Evolutionary conservation across 2,797 vertebrate genomes (phyloP).

Genomic region (Premnoplex brunnescens): DNA sequence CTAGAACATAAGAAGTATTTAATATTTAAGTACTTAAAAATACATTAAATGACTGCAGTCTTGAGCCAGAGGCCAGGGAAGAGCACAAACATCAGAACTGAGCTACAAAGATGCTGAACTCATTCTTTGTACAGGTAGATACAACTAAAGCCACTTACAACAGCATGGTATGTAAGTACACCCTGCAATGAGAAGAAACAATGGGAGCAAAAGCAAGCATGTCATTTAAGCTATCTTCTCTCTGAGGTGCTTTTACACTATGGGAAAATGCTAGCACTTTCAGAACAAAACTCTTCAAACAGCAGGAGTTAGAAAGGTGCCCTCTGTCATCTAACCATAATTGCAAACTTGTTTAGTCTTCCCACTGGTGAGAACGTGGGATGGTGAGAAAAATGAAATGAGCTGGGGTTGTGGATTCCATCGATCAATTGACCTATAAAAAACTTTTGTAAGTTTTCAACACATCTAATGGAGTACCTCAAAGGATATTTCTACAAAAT

Average conservation of each 20-base stretch:
- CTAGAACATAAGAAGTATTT: background rate
- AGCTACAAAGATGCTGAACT: background rate
- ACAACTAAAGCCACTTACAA: background rate
- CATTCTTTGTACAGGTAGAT: background rate
- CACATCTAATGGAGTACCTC: background rate
- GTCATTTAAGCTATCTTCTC: background rate
- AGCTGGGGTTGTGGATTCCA: background rate
- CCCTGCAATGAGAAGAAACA: background rate
- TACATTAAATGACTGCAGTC: background rate
- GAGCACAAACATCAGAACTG: background rate
- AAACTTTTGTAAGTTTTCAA: background rate
- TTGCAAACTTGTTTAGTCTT: background rate
- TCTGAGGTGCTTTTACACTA: background rate
- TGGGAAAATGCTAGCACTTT: background rate
- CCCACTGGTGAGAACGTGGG: background rate
- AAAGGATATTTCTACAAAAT: background rate
- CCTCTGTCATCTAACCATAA: background rate
- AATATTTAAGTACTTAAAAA: background rate
- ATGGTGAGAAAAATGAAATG: background rate
- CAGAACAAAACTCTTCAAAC: background rate
- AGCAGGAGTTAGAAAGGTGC: background rate
- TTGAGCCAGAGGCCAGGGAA: background rate
- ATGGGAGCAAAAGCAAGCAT: background rate
- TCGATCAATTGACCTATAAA: background rate
- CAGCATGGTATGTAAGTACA: background rate